Percentiles rank a stretch among this genome's conserved stretches.
Conservation (phyloP, 1,140 invertebrate species). For the Orchestia grillus region DNA sequence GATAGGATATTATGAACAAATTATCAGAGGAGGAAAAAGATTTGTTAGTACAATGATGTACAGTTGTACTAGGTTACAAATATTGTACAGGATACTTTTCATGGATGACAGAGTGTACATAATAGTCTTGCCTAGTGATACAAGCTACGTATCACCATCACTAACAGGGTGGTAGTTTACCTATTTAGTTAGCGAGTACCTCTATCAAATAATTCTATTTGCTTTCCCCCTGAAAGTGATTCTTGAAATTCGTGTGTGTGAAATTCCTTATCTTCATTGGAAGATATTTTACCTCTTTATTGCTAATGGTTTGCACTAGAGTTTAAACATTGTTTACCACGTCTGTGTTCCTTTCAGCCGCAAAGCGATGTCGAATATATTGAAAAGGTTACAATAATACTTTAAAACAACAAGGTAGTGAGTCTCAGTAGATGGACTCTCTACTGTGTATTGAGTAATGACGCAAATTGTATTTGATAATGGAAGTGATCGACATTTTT, state of each 20-base stretch:
- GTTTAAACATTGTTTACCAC: not conserved
- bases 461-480: not conserved
- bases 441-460: not conserved
- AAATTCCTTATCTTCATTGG: not conserved
- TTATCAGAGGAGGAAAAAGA: not conserved
- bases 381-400: not conserved
- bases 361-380: not conserved
- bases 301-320: not conserved
- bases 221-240: not conserved
- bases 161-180: conserved; percentile 48
- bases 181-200: conserved; percentile 47
- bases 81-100: conserved; percentile 19
- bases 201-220: not conserved
- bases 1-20: not conserved
- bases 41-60: conserved; percentile 50
- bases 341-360: not conserved
- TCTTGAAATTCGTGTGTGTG: not conserved
- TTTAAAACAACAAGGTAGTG: not conserved
- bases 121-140: conserved; percentile 13
- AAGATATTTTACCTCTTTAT: not conserved
- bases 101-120: conserved; percentile 18
- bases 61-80: conserved; percentile 1
- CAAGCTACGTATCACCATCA: conserved; percentile 37
- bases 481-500: not conserved
- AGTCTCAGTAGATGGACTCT: not conserved